These are phyloP conservation scores for Naja naja DNA, from an alignment of 2,113 vertebrate genomes.

Conservation along the genomic window DNA sequence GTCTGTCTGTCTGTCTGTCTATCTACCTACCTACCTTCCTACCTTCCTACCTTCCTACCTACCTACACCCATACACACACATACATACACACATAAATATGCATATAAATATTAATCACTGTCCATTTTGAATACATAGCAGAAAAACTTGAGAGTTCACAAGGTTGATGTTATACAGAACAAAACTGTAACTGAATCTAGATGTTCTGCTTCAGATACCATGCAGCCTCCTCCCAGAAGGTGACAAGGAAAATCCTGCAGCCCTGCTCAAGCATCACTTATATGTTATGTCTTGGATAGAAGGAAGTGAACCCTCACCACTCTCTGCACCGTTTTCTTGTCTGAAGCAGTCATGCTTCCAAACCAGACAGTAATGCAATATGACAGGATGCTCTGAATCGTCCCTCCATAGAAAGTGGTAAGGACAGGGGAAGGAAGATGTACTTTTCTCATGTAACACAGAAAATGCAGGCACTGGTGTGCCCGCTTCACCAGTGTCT, in stretches of 20 bases:
- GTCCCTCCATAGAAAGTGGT: neutral
- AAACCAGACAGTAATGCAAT: neutral
- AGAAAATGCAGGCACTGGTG: neutral
- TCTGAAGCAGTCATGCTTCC: neutral
- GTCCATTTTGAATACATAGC: too few species aligned
- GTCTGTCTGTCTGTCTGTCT: too few species aligned
- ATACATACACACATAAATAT: too few species aligned
- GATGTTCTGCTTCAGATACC: neutral
- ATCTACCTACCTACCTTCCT: too few species aligned
- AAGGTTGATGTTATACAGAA: neutral
- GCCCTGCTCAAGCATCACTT: neutral
- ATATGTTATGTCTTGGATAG: neutral
- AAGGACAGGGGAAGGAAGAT: neutral
- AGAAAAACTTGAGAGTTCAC: too few species aligned
- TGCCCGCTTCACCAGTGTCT: neutral
- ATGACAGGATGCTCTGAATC: neutral
- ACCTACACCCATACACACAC: too few species aligned
- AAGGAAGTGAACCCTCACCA: neutral
- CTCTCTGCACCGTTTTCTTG: neutral
- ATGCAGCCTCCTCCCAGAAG: neutral
- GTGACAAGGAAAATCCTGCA: neutral
- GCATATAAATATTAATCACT: too few species aligned
- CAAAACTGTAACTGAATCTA: neutral
- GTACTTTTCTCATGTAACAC: neutral
- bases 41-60: too few species aligned